A percentile compares a stretch with the other conserved stretches of the same genome.
phyloP scores from a whole-genome alignment of 2,797 vertebrate species.

The Lepus oiostolus region DNA sequence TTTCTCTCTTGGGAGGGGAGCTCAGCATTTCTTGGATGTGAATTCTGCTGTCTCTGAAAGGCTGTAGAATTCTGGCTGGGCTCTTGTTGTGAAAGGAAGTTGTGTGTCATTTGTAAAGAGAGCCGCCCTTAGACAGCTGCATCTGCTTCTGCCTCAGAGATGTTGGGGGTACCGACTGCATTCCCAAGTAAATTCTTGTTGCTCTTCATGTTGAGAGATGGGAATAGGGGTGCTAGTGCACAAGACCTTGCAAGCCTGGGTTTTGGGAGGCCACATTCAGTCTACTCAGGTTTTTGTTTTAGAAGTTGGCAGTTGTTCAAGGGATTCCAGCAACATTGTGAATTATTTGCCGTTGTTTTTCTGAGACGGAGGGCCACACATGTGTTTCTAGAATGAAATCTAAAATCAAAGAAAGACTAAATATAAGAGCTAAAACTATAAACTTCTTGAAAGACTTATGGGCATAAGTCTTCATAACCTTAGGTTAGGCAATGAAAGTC shows the following conservation, averaged over 20 bases:
- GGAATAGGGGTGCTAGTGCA: background rate
- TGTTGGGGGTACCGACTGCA: background rate
- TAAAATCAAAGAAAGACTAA: background rate
- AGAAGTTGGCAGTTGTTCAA: background rate
- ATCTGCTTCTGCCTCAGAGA: background rate
- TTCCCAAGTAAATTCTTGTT: background rate
- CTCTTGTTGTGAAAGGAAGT: background rate
- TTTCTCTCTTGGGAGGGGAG: slow-evolving; percentile 3
- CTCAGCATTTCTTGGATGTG: background rate
- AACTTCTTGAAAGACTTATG: slow-evolving; percentile 26
- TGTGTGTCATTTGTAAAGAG: background rate
- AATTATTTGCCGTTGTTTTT: background rate
- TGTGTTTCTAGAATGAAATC: slow-evolving; percentile 42
- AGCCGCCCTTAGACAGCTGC: no score
- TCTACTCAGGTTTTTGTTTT: background rate
- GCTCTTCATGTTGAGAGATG: background rate
- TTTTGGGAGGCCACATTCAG: background rate
- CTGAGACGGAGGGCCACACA: background rate
- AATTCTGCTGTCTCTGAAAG: background rate
- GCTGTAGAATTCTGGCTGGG: background rate
- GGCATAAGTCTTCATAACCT: background rate
- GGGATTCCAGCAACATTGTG: background rate
- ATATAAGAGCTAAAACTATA: background rate
- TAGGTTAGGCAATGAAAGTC: background rate
- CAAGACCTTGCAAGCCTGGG: background rate